Evolutionary conservation across 2,888 invertebrate species (phyloP), one percentile per base, ranked within the genome.

Genomic region (Phragmatobia fuliginosa): DNA sequence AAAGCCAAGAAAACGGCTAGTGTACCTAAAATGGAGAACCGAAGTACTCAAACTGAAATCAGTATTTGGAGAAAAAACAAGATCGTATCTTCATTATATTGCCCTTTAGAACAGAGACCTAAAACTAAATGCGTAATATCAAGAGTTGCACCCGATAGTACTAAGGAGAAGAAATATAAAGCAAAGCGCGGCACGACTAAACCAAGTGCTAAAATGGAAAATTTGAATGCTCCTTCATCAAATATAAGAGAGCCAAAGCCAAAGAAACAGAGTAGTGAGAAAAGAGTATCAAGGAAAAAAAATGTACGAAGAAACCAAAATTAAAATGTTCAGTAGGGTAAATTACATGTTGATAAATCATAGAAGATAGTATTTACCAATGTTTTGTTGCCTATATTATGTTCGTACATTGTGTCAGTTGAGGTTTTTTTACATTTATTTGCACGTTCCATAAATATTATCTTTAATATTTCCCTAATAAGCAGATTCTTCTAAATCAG

Each of bases 41-140:
- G 65, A 36, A 56, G 65, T 45, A 66, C 59, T 45, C 66, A 66
- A 60, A 60, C 60, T 59, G 60, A 66, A 41, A 60, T 59, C n/a
- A 66, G 60, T 45, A 60, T 60, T 33, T 59, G 60, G 45, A 45
- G 60, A 14, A 31, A 25, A 41, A 45, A 25, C 18, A 60, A 28
- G 28, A 33, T 60, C 18, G 28, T n/a, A 25, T 5, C 36, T 8
- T 25, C 28, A 65, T 18, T 56, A 21, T 65, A 65, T 56, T 33
- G 56, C 14, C 64, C 64, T 64, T 36, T 64, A 52, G 18, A 56
- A 56, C 36, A 28, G 11, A 28, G 21, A 36, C 28, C 65, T 10
- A 25, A 32, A 36, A 18, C 52, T 18, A 33, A 33, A 64, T 25
- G 28, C 28, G 18, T 2, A 8, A 21, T 41, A 21, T 62, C 62